Evolutionary conservation across 2,797 vertebrate genomes (phyloP).

Genomic region (Hapalemur alaotrensis): DNA sequence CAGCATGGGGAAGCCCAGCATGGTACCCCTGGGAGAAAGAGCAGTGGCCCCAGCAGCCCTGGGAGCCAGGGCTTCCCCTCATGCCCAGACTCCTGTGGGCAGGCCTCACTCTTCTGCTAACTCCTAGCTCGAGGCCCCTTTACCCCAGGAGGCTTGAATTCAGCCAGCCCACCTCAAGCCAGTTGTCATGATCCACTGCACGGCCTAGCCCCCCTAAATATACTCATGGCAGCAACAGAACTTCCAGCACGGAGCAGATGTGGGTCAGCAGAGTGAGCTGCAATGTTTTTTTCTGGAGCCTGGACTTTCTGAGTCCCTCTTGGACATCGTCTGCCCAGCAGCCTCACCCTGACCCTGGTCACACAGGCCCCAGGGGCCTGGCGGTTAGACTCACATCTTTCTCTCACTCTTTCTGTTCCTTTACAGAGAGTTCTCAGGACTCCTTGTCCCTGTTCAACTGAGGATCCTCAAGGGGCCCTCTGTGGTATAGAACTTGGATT

Average conservation of each 20-base stretch:
- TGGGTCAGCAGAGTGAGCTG: neutral
- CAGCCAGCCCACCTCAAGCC: neutral
- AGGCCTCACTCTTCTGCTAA: neutral
- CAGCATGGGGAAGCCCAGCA: neutral
- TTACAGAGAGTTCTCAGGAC: neutral
- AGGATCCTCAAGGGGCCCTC: neutral
- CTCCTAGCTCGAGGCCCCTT: neutral
- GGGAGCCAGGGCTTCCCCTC: neutral
- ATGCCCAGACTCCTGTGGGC: fast-evolving
- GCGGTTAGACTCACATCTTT: neutral
- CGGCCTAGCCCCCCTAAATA: neutral
- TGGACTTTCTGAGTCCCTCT: neutral
- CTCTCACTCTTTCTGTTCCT: neutral
- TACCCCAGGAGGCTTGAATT: neutral
- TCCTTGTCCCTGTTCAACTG: neutral
- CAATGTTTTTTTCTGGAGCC: neutral
- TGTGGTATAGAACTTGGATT: neutral
- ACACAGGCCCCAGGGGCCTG: fast-evolving
- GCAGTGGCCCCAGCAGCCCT: neutral
- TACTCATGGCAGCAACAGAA: neutral
- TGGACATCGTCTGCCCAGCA: fast-evolving
- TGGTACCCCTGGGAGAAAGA: neutral
- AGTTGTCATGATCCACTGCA: neutral
- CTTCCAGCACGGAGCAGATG: neutral
- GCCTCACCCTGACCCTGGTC: neutral